Evolutionary conservation across 2,888 invertebrate species (phyloP).

Genomic region (Silvanus unidentatus): DNA sequence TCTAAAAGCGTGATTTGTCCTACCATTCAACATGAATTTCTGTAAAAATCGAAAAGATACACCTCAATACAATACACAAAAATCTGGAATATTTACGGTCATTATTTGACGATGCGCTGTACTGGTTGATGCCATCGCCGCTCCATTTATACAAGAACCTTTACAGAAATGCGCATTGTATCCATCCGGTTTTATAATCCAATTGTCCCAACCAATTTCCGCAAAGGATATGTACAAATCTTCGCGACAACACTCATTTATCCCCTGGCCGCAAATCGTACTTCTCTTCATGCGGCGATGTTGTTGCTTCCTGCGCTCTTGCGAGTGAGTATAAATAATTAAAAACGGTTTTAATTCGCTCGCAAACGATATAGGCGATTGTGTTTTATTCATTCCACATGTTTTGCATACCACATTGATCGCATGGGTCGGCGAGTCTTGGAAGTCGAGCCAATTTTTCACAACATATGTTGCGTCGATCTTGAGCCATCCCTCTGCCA

Average conservation of each 20-base stretch:
- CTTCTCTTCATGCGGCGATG: constrained; percentile 48
- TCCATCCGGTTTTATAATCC: constrained; percentile 77
- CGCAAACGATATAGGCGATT: constrained; percentile 64
- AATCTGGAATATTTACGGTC: constrained; percentile 61
- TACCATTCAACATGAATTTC: constrained; percentile 63
- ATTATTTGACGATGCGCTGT: constrained; percentile 68
- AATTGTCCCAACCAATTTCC: constrained; percentile 82
- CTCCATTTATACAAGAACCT: constrained; percentile 70
- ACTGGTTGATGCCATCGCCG: constrained; percentile 61
- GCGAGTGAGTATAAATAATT: constrained; percentile 70
- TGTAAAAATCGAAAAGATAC: constrained; percentile 43
- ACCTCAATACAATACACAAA: neutral
- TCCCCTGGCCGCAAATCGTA: constrained; percentile 62
- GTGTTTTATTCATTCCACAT: constrained; percentile 59
- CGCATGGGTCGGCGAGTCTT: constrained; percentile 61
- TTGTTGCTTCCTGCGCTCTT: constrained; percentile 49
- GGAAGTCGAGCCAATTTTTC: constrained; percentile 67
- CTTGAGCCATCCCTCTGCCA: constrained; percentile 73
- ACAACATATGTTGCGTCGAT: constrained; percentile 72
- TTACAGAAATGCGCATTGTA: constrained; percentile 86
- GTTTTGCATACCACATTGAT: constrained; percentile 74
- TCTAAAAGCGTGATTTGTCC: constrained; percentile 33
- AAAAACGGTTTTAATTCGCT: constrained; percentile 69
- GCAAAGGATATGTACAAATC: constrained; percentile 76
- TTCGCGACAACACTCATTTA: constrained; percentile 77